Evolutionary conservation across 2,888 invertebrate genomes (phyloP), one percentile per base, ranked within the genome.

Genomic region (Cyclophora punctaria): DNA sequence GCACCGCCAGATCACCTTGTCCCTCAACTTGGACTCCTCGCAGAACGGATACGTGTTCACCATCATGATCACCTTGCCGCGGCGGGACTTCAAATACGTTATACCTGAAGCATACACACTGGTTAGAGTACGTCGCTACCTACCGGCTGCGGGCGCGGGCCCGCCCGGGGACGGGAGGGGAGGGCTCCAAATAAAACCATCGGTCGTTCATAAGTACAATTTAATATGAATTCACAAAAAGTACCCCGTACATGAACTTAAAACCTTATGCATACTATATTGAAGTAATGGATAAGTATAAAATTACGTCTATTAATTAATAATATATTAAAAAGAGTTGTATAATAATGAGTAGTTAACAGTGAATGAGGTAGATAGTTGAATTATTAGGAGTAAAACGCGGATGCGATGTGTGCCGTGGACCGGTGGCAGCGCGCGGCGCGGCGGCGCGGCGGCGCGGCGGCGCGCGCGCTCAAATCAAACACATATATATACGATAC

Each of bases 11-110:
- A 89, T 89, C 46, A 89, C 88, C 63, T 89, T 89, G 62, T 88
- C 88, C 53, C 88, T 69, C 67, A 89, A 64, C 66, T 88, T 88
- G 2, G 89, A 89, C 70, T 89, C 89, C 66, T 89, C 89, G 64
- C 89, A 89, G 69, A 89, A 89, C 3, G 89, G 89, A 61, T 89
- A 89, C 46, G 89, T 89, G 62, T 89, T 89, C 71, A 89, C 89
- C 85, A 89, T 84, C 89, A 89, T 89, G 58, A 89, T 87, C 47
- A 89, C 79, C 66, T 89, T 89, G 51, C 89, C 89, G 44, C 89
- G 88, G 2, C 89, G 80, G 40, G 89, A 89, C 66, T 86, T 86
- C 64, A 89, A 71, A 75, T 89, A 89, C 67, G 85, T 81, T 67
- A 88, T 88, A 71, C 88, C 88, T 88, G 85, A 59, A 73, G 71